A percentile compares a stretch with the other conserved stretches of the same genome.
Evolutionary conservation across 2,113 vertebrate genomes (phyloP).

Genomic region (Pomatostomus ruficeps): DNA sequence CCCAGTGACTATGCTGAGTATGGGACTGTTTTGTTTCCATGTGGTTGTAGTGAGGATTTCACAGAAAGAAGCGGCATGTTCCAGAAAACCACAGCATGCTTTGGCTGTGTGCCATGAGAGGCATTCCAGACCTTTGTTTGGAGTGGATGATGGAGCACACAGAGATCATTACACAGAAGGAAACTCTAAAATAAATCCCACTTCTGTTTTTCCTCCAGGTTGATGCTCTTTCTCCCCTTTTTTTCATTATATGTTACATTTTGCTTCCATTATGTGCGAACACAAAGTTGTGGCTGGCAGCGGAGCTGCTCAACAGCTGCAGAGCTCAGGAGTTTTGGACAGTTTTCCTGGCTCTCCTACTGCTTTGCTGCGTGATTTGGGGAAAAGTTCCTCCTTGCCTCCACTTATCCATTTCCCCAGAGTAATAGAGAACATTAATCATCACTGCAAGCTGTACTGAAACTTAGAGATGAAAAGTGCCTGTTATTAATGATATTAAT

Average conservation of each 20-base stretch:
- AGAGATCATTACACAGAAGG: neutral
- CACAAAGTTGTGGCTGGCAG: neutral
- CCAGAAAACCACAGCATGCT: neutral
- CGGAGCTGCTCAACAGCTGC: neutral
- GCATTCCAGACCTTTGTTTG: neutral
- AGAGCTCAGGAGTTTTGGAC: neutral
- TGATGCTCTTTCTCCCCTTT: neutral
- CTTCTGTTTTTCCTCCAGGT: neutral
- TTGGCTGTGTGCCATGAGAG: neutral
- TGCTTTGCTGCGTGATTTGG: neutral
- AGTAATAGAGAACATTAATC: neutral
- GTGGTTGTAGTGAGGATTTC: neutral
- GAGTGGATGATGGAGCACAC: neutral
- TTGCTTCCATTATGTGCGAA: neutral
- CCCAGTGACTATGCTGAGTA: neutral
- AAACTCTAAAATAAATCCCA: neutral
- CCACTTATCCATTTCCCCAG: neutral
- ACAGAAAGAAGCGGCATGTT: neutral
- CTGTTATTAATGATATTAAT: neutral
- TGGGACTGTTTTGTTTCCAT: neutral
- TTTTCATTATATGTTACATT: neutral
- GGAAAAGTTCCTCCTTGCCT: neutral
- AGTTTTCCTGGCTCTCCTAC: neutral
- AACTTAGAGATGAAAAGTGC: constrained; percentile 20
- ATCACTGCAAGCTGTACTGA: neutral